Percentiles rank a stretch among this genome's conserved stretches.
phyloP scores from a whole-genome alignment of 2,888 invertebrate genomes.

The Troides oblongomaculatus region DNA sequence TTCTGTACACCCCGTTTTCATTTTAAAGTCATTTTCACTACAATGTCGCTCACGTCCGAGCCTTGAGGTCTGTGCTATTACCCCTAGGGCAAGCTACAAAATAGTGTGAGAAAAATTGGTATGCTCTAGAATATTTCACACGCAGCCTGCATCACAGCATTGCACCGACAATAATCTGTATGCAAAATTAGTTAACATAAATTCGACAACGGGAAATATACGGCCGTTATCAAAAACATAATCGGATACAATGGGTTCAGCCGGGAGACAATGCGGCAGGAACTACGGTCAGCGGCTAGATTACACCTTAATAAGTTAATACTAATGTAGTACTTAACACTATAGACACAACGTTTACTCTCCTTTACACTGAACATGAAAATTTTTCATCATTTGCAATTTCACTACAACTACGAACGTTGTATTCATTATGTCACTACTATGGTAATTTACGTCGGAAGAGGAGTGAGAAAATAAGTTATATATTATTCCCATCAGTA shows the following conservation, averaged over 20 bases:
- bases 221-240: constrained; percentile 51
- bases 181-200: constrained; percentile 37
- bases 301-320: constrained; percentile 2
- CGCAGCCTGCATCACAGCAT: constrained; percentile 21
- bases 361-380: constrained; percentile 27
- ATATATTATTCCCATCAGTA: constrained; percentile 1
- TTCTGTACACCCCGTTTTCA: no score
- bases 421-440: constrained; percentile 17
- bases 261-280: constrained; percentile 70
- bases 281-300: constrained; percentile 56
- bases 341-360: constrained; percentile 36
- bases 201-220: constrained; percentile 39
- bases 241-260: constrained; percentile 53
- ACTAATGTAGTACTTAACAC: constrained; percentile 5
- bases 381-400: constrained; percentile 12
- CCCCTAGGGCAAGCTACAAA: neutral
- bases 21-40: neutral
- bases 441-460: constrained; percentile 16
- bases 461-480: constrained; percentile 2
- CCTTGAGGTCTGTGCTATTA: no score
- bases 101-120: neutral
- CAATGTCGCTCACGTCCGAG: no score
- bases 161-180: constrained; percentile 30
- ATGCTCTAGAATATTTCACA: neutral
- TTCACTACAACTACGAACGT: constrained; percentile 13